Evolutionary conservation across 2,797 vertebrate species (phyloP).

Genomic region (Ceryle rudis): DNA sequence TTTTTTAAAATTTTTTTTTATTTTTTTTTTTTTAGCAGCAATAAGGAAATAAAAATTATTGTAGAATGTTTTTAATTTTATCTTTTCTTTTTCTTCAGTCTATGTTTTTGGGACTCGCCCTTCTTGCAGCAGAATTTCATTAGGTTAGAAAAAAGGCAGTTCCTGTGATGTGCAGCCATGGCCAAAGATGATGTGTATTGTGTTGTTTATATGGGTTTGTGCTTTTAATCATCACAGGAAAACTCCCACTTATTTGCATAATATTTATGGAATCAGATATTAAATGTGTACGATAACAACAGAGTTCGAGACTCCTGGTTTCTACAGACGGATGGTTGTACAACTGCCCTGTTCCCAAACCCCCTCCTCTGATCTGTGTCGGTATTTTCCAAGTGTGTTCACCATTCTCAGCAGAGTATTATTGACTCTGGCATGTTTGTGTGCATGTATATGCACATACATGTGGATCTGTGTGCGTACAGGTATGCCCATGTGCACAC

Average conservation of each 20-base stretch:
- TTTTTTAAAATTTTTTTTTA: not conserved
- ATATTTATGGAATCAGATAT: not conserved
- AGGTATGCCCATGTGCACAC: not conserved
- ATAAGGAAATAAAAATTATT: not conserved
- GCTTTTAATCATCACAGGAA: not conserved
- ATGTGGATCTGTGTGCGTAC: not conserved
- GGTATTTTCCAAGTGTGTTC: not conserved
- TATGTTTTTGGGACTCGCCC: not conserved
- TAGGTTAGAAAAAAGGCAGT: not conserved
- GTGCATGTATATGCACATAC: not conserved
- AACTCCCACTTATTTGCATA: rapidly evolving
- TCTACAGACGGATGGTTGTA: not conserved
- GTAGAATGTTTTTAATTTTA: not conserved
- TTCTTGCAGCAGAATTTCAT: not conserved
- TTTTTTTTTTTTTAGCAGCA: not conserved
- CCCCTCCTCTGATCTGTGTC: not conserved
- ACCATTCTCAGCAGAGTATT: not conserved
- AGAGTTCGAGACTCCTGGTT: not conserved
- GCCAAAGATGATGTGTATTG: not conserved
- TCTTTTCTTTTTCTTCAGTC: not conserved
- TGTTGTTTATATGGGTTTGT: not conserved
- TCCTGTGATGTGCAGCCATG: not conserved
- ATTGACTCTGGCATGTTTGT: not conserved
- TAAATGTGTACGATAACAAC: not conserved
- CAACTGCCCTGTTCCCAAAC: too few relatives aligned